Conservation (phyloP, 2,113 vertebrate species). For the Bettongia penicillata region DNA sequence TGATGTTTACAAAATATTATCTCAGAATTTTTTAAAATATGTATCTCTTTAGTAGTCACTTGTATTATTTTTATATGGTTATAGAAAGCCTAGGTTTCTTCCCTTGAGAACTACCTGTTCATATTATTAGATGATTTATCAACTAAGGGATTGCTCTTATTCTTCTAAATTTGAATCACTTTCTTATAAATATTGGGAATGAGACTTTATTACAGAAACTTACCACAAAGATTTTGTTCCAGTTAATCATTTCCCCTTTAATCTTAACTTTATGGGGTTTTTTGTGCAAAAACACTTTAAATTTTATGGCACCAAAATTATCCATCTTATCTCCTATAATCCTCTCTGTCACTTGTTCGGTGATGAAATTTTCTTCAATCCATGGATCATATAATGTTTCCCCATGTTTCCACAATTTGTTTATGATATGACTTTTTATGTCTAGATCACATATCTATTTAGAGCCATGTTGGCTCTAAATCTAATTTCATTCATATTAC, state of each 20-base stretch:
- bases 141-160: not conserved
- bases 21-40: too few species aligned
- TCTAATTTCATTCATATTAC: not conserved
- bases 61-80: not conserved
- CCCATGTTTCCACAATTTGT: too few species aligned
- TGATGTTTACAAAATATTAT: not conserved
- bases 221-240: not conserved
- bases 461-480: not conserved
- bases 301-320: not conserved
- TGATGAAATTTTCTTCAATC: not conserved
- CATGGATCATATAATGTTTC: not conserved
- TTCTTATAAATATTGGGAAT: not conserved
- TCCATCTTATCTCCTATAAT: not conserved
- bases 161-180: not conserved
- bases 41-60: not conserved
- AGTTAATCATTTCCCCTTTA: not conserved
- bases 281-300: not conserved
- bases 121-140: not conserved
- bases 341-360: not conserved
- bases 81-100: not conserved
- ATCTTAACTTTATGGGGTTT: not conserved
- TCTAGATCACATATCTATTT: not conserved
- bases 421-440: not conserved
- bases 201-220: not conserved
- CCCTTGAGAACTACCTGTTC: not conserved